Evolutionary conservation across 1,140 invertebrate genomes (phyloP), one percentile per base, ranked within the genome.

Genomic region (Drosophila navojoa): DNA sequence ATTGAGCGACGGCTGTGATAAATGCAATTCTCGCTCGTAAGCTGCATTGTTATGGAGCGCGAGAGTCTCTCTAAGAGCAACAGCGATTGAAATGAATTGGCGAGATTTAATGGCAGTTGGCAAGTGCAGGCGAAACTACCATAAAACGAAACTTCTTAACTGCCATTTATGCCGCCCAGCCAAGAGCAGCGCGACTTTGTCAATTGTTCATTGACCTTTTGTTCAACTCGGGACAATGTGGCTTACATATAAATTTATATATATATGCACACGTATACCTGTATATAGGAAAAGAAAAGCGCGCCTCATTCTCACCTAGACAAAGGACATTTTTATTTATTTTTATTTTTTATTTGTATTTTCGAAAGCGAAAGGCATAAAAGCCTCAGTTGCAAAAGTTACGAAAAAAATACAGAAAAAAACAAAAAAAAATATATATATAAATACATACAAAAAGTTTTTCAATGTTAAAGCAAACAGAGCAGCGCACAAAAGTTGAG

Each of bases 161-260:
- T 76, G 68, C 44, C 76, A 71, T 72, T 84, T 85, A 42, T 74
- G 76, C 44, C 54, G 55, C 19, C 32, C 57, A 63, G 57, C 42
- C 54, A 49, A 53, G 44, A 67, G 59, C 52, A 60, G 29, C 47
- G 25, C 54, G 66, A 77, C 62, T 78, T 87, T 81, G 78, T 76
- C 81, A 86, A 86, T 87, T 86, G 78, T 76, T 70, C 62, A 76
- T 53, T 76, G 82, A 87, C 82, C 82, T 86, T 86, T 78, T 87
- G 67, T 86, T 84, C 72, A n/a, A 38, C 55, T 38, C 10, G 27
- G 9, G 9, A 27, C 25, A 53, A 16, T 49, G 6, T n/a, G n/a
- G 6, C 10, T 19, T 54, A 16, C 5, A 54, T 25, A 22, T 11
- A 22, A 22, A 22, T 22, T 22, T 22, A 22, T 22, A 22, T 22